Percentiles rank a stretch among this genome's conserved stretches.
These are phyloP conservation scores for Mormyrus proboscirostris DNA, from an alignment of 2,797 vertebrate genomes.

Conservation along the genomic window DNA sequence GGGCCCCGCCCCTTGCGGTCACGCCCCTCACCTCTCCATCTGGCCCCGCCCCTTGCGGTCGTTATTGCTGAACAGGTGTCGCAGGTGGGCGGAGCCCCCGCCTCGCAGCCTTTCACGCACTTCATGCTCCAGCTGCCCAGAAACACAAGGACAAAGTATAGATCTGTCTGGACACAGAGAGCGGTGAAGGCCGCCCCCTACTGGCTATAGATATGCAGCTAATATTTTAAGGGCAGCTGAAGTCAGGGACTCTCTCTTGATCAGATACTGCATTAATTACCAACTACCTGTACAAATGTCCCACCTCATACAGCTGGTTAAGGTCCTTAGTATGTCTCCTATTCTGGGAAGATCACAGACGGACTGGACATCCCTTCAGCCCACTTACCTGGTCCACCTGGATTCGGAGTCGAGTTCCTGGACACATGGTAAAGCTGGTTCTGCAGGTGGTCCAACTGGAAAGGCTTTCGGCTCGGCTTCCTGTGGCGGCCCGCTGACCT, in stretches of 20 bases:
- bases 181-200: background rate
- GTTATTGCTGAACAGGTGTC: conserved; percentile 41
- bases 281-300: background rate
- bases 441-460: conserved; percentile 30
- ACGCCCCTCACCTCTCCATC: conserved; percentile 32
- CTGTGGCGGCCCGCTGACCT: conserved; percentile 49
- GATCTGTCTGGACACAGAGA: background rate
- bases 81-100: conserved; percentile 35
- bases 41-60: conserved; percentile 40
- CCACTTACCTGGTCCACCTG: conserved; percentile 43
- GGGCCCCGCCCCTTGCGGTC: no score
- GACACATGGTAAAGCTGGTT: conserved; percentile 29
- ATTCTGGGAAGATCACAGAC: background rate
- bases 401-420: conserved; percentile 33
- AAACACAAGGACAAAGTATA: background rate
- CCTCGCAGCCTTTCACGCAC: conserved; percentile 37
- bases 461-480: conserved; percentile 39
- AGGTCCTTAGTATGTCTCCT: background rate
- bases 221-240: background rate
- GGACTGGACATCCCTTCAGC: background rate
- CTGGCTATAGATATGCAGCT: background rate
- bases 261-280: background rate
- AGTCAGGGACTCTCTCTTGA: background rate
- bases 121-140: conserved; percentile 33
- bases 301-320: background rate